Percentiles rank a stretch among this genome's conserved stretches.
Conservation (phyloP, 2,797 vertebrate species). For the Triplophysa yarkandensis region DNA sequence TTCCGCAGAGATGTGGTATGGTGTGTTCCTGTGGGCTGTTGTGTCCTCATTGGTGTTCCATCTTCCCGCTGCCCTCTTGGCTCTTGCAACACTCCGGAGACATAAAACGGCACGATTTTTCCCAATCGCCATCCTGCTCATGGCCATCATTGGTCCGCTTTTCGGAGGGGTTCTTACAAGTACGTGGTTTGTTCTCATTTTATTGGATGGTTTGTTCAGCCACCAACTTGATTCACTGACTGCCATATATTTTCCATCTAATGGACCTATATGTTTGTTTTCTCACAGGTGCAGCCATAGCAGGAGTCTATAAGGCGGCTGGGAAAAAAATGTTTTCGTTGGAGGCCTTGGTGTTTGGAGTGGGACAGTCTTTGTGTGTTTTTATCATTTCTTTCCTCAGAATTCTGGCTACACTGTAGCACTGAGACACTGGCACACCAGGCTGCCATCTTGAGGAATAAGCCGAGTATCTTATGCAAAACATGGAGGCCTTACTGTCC, state of each 20-base stretch:
- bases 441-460: conserved; percentile 31
- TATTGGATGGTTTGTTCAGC: not conserved
- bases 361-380: conserved; percentile 91
- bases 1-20: conserved; percentile 95
- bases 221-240: no score
- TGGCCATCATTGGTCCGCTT: conserved; percentile 91
- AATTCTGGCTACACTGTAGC: conserved; percentile 92
- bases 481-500: conserved; percentile 56
- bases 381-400: conserved; percentile 91
- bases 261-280: conserved; percentile 4
- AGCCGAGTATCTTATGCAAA: conserved; percentile 51
- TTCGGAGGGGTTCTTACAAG: conserved; percentile 92
- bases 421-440: conserved; percentile 24
- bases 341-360: conserved; percentile 90
- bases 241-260: not conserved
- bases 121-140: conserved; percentile 90
- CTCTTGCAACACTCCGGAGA: conserved; percentile 86
- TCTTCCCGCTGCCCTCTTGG: conserved; percentile 86
- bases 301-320: conserved; percentile 94
- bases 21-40: conserved; percentile 92
- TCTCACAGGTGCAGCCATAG: conserved; percentile 88
- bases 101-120: conserved; percentile 92
- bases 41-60: conserved; percentile 93
- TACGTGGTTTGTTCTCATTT: conserved; percentile 69
- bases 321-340: conserved; percentile 94